A percentile compares a stretch with the other conserved stretches of the same genome.
phyloP scores from a whole-genome alignment of 2,113 vertebrate species.

The Cryptoleucopteryx plumbea region DNA sequence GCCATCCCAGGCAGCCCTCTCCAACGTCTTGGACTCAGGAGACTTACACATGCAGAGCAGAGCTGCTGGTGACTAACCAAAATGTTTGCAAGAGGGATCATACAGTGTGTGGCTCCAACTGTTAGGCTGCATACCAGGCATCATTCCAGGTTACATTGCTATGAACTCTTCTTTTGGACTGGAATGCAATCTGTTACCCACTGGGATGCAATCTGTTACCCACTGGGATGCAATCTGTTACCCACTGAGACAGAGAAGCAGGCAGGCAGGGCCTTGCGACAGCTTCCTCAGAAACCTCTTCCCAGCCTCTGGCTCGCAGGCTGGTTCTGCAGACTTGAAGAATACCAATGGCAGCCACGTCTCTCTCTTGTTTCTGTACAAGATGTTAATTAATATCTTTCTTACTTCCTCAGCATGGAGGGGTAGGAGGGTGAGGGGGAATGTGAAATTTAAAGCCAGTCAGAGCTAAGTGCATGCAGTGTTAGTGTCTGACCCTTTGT shows the following conservation, averaged over 20 bases:
- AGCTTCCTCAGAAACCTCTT: neutral
- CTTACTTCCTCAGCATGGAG: neutral
- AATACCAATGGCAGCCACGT: accelerated
- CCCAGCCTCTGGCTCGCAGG: neutral
- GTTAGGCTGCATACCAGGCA: neutral
- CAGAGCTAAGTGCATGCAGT: neutral
- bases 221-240: neutral
- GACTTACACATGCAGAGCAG: neutral
- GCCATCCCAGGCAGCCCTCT: neutral
- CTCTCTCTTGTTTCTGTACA: neutral
- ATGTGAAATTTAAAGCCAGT: neutral
- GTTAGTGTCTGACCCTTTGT: neutral
- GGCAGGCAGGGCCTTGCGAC: neutral
- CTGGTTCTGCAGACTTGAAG: neutral
- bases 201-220: neutral
- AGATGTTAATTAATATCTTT: neutral
- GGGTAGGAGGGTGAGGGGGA: neutral
- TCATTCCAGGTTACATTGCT: neutral
- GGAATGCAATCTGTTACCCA: too few relatives aligned
- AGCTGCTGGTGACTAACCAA: neutral
- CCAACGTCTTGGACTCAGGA: neutral
- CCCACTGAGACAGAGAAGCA: neutral
- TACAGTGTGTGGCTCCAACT: neutral
- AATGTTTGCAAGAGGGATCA: neutral
- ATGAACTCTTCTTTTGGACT: neutral